phyloP scores from a whole-genome alignment of 1,140 invertebrate genomes.

The Spodoptera frugiperda region DNA sequence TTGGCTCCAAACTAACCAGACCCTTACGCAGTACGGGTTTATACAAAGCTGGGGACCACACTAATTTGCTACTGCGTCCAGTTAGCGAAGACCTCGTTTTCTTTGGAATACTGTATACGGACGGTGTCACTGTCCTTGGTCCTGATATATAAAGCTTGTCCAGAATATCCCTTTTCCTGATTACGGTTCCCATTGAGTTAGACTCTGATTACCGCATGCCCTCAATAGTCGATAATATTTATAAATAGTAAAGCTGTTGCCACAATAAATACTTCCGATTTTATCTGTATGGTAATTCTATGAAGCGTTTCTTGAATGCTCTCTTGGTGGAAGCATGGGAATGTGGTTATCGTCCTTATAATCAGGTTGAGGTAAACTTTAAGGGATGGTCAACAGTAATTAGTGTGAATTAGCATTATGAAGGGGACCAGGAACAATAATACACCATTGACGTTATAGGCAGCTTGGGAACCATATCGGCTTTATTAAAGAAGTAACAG shows the following conservation, averaged over 20 bases:
- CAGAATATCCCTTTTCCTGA: constrained; percentile 62
- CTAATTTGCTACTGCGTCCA: constrained; percentile 44
- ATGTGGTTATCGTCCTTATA: constrained; percentile 19
- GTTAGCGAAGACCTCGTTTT: constrained; percentile 13
- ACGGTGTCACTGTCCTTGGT: constrained; percentile 31
- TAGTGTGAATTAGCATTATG: constrained; percentile 33
- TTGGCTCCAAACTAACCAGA: constrained; percentile 62
- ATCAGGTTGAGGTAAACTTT: constrained; percentile 18
- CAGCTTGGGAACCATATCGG: background rate
- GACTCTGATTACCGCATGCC: constrained; percentile 59
- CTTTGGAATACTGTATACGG: background rate
- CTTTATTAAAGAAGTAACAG: background rate
- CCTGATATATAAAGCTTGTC: constrained; percentile 51
- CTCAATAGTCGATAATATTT: constrained; percentile 57
- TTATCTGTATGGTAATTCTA: constrained; percentile 52
- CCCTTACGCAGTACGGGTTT: constrained; percentile 28
- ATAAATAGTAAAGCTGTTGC: constrained; percentile 53
- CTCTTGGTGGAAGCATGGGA: constrained; percentile 18
- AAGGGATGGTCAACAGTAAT: constrained; percentile 36
- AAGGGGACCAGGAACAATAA: constrained; percentile 28
- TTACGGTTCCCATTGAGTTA: constrained; percentile 53
- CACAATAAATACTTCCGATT: constrained; percentile 48
- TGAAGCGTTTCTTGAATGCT: constrained; percentile 49
- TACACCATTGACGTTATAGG: constrained; percentile 23
- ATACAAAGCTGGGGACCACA: constrained; percentile 24